These are phyloP conservation scores for Malurus splendens DNA, from an alignment of 2,797 vertebrate species.

Conservation along the genomic window DNA sequence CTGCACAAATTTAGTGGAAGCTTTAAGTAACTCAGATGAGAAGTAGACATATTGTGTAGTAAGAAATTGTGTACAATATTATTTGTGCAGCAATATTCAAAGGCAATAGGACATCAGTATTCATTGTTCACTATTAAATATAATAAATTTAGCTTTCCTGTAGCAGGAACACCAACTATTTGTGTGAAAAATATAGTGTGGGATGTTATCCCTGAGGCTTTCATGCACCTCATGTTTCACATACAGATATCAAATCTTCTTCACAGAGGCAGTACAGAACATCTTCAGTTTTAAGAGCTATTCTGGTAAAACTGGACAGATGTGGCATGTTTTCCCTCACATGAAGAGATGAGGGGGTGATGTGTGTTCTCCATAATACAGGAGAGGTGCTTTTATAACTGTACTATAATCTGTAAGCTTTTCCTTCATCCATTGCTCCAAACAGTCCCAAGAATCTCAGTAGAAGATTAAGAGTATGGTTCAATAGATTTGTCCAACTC, in stretches of 20 bases:
- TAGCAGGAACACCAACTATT: not conserved
- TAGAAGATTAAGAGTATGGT: not conserved
- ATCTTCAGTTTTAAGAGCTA: not conserved
- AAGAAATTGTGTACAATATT: not conserved
- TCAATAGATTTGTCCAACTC: not conserved
- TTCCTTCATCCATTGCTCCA: not conserved
- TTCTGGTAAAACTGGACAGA: not conserved
- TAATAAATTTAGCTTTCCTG: not conserved
- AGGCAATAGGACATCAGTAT: not conserved
- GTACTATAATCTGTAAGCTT: not conserved
- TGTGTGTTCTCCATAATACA: not conserved
- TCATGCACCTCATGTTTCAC: not conserved
- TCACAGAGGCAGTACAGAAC: not conserved
- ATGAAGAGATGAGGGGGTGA: not conserved
- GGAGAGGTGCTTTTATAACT: not conserved
- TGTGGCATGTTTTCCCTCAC: not conserved
- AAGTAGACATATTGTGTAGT: not conserved
- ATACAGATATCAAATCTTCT: not conserved
- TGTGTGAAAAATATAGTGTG: not conserved
- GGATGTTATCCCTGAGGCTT: not conserved
- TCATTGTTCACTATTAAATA: not conserved
- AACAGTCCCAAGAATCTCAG: not conserved
- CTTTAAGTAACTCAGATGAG: constrained; percentile 3
- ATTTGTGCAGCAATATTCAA: not conserved
- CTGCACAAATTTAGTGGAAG: not conserved